Evolutionary conservation across 2,113 vertebrate genomes (phyloP).

Genomic region (Petaurus breviceps): DNA sequence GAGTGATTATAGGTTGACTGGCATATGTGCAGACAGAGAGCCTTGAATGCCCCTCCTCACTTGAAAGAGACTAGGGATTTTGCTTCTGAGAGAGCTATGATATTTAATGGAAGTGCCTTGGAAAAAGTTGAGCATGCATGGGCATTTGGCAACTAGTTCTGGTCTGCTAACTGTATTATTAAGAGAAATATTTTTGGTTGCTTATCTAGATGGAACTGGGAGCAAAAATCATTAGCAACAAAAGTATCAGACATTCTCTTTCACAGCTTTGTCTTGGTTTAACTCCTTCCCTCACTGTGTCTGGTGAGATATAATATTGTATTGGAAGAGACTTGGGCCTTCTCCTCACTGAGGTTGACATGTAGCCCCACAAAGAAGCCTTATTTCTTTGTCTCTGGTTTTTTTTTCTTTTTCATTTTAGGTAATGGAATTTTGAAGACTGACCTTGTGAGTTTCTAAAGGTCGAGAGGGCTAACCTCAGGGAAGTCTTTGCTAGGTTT

Average conservation of each 20-base stretch:
- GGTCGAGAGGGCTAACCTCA: background rate
- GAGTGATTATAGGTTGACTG: background rate
- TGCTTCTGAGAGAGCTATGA: background rate
- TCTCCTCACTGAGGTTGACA: background rate
- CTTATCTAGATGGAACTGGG: background rate
- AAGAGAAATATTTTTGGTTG: background rate
- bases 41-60: background rate
- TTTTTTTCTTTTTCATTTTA: background rate
- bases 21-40: background rate
- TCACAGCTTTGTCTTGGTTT: background rate
- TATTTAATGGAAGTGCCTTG: background rate
- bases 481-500: background rate
- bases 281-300: background rate
- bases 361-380: background rate
- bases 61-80: background rate
- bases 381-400: background rate
- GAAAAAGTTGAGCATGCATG: background rate
- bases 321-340: background rate
- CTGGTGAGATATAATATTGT: background rate
- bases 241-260: background rate
- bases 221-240: background rate
- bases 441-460: background rate
- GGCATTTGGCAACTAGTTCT: background rate
- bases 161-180: no score
- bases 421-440: background rate